Conservation (phyloP, 2,113 vertebrate genomes). For the Arothron firmamentum region DNA sequence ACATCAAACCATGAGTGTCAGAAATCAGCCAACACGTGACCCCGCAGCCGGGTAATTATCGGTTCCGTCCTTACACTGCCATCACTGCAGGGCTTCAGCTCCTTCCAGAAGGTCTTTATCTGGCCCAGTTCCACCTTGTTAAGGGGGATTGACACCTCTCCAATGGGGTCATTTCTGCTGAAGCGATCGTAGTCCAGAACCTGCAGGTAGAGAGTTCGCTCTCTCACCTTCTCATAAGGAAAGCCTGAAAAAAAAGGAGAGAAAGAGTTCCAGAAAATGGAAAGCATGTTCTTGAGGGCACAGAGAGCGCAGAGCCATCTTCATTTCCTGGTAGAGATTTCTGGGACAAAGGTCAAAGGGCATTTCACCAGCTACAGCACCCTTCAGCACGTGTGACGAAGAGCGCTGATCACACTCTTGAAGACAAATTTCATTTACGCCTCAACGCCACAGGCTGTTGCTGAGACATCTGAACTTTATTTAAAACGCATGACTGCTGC, state of each 20-base stretch:
- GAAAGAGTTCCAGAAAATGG: conserved; percentile 9
- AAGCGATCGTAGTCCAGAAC: conserved; percentile 98
- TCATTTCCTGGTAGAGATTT: conserved; percentile 10
- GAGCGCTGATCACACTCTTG: neutral
- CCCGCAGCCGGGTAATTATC: too few relatives aligned
- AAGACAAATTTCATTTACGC: conserved; percentile 22
- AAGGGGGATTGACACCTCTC: conserved; percentile 95
- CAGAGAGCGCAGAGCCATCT: conserved; percentile 9
- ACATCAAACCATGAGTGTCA: too few relatives aligned
- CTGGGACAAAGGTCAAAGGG: conserved; percentile 34
- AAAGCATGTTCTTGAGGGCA: conserved; percentile 12
- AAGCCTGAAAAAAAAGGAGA: conserved; percentile 78
- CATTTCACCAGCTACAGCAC: conserved; percentile 20
- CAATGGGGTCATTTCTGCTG: conserved; percentile 97
- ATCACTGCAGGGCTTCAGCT: conserved; percentile 97
- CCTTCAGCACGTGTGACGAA: conserved; percentile 16
- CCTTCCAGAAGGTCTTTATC: conserved; percentile 99
- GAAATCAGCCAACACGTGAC: too few relatives aligned
- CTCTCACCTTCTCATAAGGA: conserved; percentile 97
- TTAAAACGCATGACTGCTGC: conserved; percentile 12
- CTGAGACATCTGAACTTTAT: conserved; percentile 13
- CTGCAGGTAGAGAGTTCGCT: conserved; percentile 95
- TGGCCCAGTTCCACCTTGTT: conserved; percentile 97
- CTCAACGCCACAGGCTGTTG: conserved; percentile 19
- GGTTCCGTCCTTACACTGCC: conserved; percentile 85